phyloP scores from a whole-genome alignment of 2,797 vertebrate species.

The Urocyon cinereoargenteus region DNA sequence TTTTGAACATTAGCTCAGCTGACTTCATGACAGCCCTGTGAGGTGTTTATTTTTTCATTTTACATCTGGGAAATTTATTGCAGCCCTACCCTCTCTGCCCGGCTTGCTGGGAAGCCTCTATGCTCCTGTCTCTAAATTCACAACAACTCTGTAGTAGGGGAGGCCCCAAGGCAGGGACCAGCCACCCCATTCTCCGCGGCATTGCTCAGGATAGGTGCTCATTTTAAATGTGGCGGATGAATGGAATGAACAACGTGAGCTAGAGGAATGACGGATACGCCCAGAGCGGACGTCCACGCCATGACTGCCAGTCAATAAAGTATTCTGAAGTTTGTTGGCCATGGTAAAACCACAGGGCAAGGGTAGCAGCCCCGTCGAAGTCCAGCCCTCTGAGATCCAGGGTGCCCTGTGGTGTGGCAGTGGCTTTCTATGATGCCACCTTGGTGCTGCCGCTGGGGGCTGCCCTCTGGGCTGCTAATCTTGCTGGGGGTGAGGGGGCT shows the following conservation, averaged over 20 bases:
- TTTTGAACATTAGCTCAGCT: background rate
- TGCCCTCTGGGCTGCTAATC: background rate
- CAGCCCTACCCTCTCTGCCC: background rate
- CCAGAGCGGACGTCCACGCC: background rate
- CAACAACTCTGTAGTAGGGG: background rate
- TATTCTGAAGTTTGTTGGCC: background rate
- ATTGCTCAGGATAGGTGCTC: background rate
- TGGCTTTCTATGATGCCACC: background rate
- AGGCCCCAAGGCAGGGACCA: background rate
- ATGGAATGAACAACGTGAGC: background rate
- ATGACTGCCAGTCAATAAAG: background rate
- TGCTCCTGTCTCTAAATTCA: background rate
- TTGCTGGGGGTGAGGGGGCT: background rate
- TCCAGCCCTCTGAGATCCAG: background rate
- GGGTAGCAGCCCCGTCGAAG: background rate
- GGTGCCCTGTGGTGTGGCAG: background rate
- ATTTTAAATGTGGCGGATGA: background rate
- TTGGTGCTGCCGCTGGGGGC: background rate
- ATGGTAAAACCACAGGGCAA: background rate
- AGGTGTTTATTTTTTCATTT: background rate
- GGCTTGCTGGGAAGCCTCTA: background rate
- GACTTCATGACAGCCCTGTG: background rate
- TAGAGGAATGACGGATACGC: background rate
- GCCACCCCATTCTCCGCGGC: background rate
- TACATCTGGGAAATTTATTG: background rate